Conservation (phyloP, 30 jellyfish, hydroid and myxozoan genomes). For the Turritopsis dohrnii region DNA sequence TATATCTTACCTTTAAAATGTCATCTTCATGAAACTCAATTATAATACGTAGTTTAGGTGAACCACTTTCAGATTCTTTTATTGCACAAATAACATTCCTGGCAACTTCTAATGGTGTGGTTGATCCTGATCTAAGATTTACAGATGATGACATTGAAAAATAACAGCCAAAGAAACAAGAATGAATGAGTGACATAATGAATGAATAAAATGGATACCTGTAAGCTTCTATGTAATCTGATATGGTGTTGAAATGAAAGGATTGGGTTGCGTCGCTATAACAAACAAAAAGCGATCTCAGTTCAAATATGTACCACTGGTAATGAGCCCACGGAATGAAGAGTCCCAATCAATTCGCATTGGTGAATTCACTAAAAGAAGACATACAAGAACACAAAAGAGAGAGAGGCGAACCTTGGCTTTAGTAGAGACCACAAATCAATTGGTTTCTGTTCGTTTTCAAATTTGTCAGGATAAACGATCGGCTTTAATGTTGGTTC, state of each 20-base stretch:
- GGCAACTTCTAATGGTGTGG: slow-evolving; percentile 92
- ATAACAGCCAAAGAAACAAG: neutral
- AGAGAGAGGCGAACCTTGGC: slow-evolving; percentile 30
- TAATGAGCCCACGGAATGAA: neutral
- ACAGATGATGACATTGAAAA: neutral
- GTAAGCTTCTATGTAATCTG: slow-evolving; percentile 62
- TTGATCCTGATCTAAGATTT: slow-evolving; percentile 44
- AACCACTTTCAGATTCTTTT: slow-evolving; percentile 21
- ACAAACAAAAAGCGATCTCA: neutral
- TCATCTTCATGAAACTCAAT: slow-evolving; percentile 59
- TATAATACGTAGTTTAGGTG: slow-evolving; percentile 54
- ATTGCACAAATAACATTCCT: slow-evolving; percentile 58
- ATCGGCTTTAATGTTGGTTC: slow-evolving; percentile 44
- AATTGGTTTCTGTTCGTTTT: slow-evolving; percentile 26
- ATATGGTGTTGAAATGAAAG: slow-evolving; percentile 49
- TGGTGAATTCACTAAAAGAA: neutral
- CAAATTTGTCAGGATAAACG: slow-evolving; percentile 47
- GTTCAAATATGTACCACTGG: neutral
- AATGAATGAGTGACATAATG: neutral
- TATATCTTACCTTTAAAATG: slow-evolving; percentile 40
- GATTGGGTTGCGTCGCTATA: slow-evolving; percentile 25
- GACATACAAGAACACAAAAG: neutral
- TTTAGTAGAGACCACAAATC: slow-evolving; percentile 45
- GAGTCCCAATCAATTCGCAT: neutral
- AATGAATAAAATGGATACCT: slow-evolving; percentile 23